Evolutionary conservation across 2,113 vertebrate genomes (phyloP).

Genomic region (Proterorhinus semilunaris): DNA sequence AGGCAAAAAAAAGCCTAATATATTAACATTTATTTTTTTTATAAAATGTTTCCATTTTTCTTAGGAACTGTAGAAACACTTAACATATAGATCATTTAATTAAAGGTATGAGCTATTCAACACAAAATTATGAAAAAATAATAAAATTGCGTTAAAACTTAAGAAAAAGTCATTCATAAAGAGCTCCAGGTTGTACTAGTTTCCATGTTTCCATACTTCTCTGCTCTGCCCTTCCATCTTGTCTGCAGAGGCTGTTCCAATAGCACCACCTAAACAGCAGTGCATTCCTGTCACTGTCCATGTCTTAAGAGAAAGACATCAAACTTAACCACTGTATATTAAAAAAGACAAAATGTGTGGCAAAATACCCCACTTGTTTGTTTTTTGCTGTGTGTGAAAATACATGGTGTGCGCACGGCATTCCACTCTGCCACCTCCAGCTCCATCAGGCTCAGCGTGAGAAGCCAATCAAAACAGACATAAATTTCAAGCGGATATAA

Average conservation of each 20-base stretch:
- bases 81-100: too few species aligned
- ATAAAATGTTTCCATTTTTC: too few species aligned
- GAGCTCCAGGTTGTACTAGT: too few species aligned
- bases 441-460: conserved; percentile 36
- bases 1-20: too few species aligned
- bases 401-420: conserved; percentile 26
- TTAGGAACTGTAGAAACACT: too few species aligned
- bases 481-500: conserved; percentile 55
- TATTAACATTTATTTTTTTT: too few species aligned
- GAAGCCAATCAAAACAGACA: conserved; percentile 60
- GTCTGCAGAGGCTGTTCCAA: conserved; percentile 26
- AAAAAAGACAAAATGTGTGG: conserved; percentile 10
- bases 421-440: conserved; percentile 62
- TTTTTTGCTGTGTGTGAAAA: conserved; percentile 41
- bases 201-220: conserved; percentile 32
- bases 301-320: conserved; percentile 14
- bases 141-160: too few species aligned
- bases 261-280: conserved; percentile 48
- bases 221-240: conserved; percentile 23
- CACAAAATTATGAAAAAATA: too few species aligned
- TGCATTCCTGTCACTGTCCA: conserved; percentile 53
- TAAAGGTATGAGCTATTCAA: too few species aligned
- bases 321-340: neutral
- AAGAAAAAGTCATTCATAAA: too few species aligned
- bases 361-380: conserved; percentile 27